A percentile compares a stretch with the other conserved stretches of the same genome.
Evolutionary conservation across 2,797 vertebrate species (phyloP).

Genomic region (Oryzias sinensis): DNA sequence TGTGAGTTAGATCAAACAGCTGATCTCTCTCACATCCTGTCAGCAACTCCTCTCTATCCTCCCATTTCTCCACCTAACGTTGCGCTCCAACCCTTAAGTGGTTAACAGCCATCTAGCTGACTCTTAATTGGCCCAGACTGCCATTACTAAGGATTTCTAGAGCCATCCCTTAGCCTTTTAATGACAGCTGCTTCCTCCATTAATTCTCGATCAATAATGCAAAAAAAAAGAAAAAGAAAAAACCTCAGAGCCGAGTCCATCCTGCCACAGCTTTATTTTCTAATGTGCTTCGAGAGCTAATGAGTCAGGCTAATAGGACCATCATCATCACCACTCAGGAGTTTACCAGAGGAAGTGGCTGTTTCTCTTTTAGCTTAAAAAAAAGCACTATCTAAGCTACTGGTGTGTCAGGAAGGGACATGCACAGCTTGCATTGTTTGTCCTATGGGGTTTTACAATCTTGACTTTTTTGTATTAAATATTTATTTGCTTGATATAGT

Average conservation of each 20-base stretch:
- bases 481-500: too few species aligned
- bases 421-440: not conserved
- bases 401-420: conserved; percentile 36
- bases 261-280: conserved; percentile 66
- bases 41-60: conserved; percentile 16
- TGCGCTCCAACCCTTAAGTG: conserved; percentile 57
- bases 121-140: conserved; percentile 66
- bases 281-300: conserved; percentile 70
- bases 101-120: conserved; percentile 60
- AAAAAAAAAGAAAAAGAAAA: conserved; percentile 52
- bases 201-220: conserved; percentile 77
- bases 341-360: conserved; percentile 62
- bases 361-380: conserved; percentile 23
- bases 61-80: conserved; percentile 17
- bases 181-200: conserved; percentile 74
- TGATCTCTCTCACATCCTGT: conserved; percentile 17
- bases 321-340: conserved; percentile 64
- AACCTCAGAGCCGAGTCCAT: conserved; percentile 60
- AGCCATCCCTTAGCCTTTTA: conserved; percentile 63
- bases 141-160: conserved; percentile 67
- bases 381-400: conserved; percentile 33
- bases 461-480: not conserved
- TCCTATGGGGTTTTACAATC: not conserved
- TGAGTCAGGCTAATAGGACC: conserved; percentile 71
- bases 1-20: not conserved